phyloP scores from a whole-genome alignment of 2,113 vertebrate species.

The Spea bombifrons region DNA sequence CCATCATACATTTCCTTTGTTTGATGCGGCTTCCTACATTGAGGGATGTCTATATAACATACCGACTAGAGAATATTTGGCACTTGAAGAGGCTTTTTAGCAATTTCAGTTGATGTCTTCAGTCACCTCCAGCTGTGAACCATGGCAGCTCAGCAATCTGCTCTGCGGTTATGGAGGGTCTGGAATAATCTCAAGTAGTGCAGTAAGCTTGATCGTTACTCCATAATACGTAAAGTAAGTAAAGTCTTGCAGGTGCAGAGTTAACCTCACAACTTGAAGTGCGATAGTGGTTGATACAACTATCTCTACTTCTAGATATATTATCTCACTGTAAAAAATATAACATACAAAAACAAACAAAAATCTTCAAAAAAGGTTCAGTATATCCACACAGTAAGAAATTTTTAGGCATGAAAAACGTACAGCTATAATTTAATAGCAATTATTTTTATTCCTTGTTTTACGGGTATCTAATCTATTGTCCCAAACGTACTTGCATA shows the following conservation, averaged over 20 bases:
- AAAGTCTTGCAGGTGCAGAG: background rate
- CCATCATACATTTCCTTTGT: background rate
- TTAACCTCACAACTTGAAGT: constrained; percentile 8
- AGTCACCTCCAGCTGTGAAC: constrained; percentile 41
- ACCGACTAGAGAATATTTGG: constrained; percentile 27
- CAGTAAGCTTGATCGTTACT: constrained; percentile 18
- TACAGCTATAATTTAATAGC: too few species aligned
- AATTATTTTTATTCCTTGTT: too few species aligned
- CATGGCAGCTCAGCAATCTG: constrained; percentile 29
- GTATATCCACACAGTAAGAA: too few species aligned
- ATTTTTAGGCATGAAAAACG: too few species aligned
- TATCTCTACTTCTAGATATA: background rate
- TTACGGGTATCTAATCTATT: too few species aligned
- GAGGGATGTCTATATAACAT: background rate
- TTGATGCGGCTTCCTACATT: constrained; percentile 11
- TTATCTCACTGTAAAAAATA: too few species aligned
- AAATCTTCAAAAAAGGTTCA: too few species aligned
- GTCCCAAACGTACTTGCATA: too few species aligned
- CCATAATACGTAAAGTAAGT: constrained; percentile 5
- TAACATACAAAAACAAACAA: too few species aligned
- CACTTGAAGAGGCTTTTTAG: constrained; percentile 35
- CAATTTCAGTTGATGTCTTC: constrained; percentile 30
- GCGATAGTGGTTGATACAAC: background rate
- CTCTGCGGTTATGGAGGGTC: constrained; percentile 22
- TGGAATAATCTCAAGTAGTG: constrained; percentile 35